A percentile compares a stretch with the other conserved stretches of the same genome.
These are phyloP conservation scores for Agrochola litura DNA, from an alignment of 2,888 invertebrate species.

Conservation along the genomic window DNA sequence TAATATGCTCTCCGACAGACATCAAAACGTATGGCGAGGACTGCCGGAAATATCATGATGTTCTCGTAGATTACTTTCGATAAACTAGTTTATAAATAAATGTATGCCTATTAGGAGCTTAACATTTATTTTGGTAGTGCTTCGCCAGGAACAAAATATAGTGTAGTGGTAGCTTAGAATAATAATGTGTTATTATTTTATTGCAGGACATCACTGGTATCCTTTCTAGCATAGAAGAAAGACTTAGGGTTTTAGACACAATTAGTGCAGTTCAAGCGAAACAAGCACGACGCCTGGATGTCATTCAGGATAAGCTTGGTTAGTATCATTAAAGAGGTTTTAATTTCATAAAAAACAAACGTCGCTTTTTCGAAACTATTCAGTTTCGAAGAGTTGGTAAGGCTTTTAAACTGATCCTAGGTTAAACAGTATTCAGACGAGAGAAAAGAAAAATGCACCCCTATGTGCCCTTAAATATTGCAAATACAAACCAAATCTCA, in stretches of 20 bases:
- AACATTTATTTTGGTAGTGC: conserved; percentile 44
- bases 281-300: conserved; percentile 86
- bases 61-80: conserved; percentile 57
- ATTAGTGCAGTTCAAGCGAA: conserved; percentile 84
- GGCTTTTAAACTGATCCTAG: background rate
- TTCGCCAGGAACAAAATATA: conserved; percentile 26
- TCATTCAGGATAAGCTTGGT: conserved; percentile 88
- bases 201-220: conserved; percentile 84
- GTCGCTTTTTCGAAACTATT: too few species aligned
- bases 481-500: conserved; percentile 1
- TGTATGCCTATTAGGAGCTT: conserved; percentile 44
- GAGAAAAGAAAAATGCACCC: background rate
- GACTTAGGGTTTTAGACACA: conserved; percentile 83
- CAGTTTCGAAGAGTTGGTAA: background rate
- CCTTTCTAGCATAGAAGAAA: conserved; percentile 85
- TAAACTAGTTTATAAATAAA: conserved; percentile 56
- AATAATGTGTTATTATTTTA: conserved; percentile 9
- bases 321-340: conserved; percentile 41
- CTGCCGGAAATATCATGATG: conserved; percentile 58
- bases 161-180: conserved; percentile 8
- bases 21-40: conserved; percentile 51
- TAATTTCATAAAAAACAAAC: background rate
- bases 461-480: background rate
- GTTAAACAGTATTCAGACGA: background rate
- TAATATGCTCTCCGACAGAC: conserved; percentile 42